A percentile compares a stretch with the other conserved stretches of the same genome.
phyloP scores from a whole-genome alignment of 2,113 vertebrate genomes.

The Catharus minimus region DNA sequence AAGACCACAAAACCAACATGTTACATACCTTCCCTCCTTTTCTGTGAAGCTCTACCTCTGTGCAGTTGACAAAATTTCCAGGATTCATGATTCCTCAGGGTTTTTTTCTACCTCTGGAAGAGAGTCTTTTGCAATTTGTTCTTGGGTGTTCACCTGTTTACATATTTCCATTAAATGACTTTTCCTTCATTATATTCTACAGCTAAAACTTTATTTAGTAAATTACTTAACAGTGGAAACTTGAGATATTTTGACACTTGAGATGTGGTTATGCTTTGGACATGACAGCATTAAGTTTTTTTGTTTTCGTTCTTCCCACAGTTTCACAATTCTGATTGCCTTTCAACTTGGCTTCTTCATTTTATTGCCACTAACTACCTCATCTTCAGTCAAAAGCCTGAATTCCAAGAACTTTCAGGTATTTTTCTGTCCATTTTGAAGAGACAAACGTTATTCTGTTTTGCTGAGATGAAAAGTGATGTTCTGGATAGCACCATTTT shows the following conservation, averaged over 20 bases:
- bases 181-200: not conserved
- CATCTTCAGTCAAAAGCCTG: conserved; percentile 96
- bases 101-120: rapidly evolving
- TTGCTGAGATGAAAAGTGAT: not conserved
- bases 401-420: conserved; percentile 98
- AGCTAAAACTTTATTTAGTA: not conserved
- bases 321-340: conserved; percentile 95
- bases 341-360: conserved; percentile 95
- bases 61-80: not conserved
- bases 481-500: not conserved
- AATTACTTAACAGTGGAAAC: not conserved
- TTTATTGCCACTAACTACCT: conserved; percentile 98
- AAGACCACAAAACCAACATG: not conserved
- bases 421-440: conserved; percentile 20
- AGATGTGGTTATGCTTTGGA: not conserved
- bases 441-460: not conserved
- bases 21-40: rapidly evolving
- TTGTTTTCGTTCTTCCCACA: conserved; percentile 56
- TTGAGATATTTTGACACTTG: not conserved
- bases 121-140: rapidly evolving
- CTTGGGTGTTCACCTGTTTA: not conserved
- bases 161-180: not conserved
- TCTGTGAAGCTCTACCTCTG: not conserved
- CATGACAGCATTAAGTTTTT: not conserved
- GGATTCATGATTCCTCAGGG: not conserved